phyloP scores from a whole-genome alignment of 2,888 invertebrate genomes.

The Buathra laborator region DNA sequence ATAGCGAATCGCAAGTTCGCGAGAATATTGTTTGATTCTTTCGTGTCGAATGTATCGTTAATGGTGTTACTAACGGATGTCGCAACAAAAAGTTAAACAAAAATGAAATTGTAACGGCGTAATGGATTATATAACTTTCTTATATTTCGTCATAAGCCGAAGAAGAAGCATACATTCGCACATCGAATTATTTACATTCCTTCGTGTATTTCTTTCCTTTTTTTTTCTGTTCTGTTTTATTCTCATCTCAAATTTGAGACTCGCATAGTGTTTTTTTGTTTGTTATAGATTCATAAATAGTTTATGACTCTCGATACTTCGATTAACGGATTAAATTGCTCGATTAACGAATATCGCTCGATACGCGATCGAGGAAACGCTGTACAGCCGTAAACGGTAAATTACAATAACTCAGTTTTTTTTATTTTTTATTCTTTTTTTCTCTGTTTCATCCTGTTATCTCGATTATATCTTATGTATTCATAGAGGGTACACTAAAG shows the following conservation, averaged over 20 bases:
- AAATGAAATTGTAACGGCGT: slow-evolving; percentile 44
- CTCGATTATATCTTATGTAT: slow-evolving; percentile 59
- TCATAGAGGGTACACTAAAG: slow-evolving; percentile 73
- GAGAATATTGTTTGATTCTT: neutral
- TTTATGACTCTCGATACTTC: slow-evolving; percentile 25
- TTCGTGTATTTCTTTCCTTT: slow-evolving; percentile 20
- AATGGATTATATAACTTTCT: slow-evolving; percentile 54
- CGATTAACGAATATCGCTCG: slow-evolving; percentile 31
- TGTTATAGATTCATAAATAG: slow-evolving; percentile 11
- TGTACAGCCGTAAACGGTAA: slow-evolving; percentile 64
- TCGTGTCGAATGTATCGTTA: slow-evolving; percentile 29
- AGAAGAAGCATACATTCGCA: slow-evolving; percentile 61
- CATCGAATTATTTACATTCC: slow-evolving; percentile 64
- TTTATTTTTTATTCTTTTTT: slow-evolving; percentile 3
- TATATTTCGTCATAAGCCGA: slow-evolving; percentile 65
- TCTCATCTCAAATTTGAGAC: neutral
- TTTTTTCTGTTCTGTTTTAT: neutral
- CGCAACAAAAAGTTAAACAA: slow-evolving; percentile 3
- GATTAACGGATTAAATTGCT: slow-evolving; percentile 38
- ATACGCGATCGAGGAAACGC: slow-evolving; percentile 48
- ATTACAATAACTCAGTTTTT: slow-evolving; percentile 55
- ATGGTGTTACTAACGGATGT: slow-evolving; percentile 27
- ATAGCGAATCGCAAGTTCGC: neutral
- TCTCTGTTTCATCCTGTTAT: slow-evolving; percentile 9
- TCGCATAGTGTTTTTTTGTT: slow-evolving; percentile 10